These are phyloP conservation scores for Smutsia gigantea DNA, from an alignment of 2,797 vertebrate species.

Conservation along the genomic window DNA sequence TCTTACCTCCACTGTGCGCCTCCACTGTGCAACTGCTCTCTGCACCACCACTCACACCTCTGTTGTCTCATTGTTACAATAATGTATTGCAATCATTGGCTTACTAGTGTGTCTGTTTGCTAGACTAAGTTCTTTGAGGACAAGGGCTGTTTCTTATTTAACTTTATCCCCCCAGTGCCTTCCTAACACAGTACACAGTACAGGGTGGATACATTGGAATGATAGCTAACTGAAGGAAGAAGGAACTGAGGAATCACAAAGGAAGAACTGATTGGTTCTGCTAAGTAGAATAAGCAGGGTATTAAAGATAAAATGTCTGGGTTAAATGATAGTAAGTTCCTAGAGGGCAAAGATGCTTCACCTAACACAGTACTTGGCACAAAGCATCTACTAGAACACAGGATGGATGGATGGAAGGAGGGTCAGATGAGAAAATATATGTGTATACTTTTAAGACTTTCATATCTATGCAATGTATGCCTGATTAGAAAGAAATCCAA, in stretches of 20 bases:
- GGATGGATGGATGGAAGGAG: background rate
- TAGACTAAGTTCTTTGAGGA: background rate
- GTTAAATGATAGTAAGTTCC: background rate
- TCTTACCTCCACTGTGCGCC: background rate
- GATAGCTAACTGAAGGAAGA: background rate
- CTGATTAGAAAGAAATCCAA: background rate
- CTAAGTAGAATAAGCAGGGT: background rate
- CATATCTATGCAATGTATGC: background rate
- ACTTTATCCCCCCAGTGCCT: background rate
- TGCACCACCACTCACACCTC: background rate
- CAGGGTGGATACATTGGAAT: background rate
- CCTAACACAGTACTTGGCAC: background rate
- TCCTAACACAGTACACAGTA: background rate
- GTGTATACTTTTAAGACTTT: background rate
- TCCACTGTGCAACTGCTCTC: background rate
- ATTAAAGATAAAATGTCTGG: slow-evolving; percentile 25
- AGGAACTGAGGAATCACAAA: background rate
- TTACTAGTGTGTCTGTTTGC: background rate
- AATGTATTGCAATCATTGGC: background rate
- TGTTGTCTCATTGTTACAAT: background rate
- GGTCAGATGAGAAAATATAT: background rate
- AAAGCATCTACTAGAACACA: background rate
- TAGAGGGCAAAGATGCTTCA: background rate
- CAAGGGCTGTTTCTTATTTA: background rate
- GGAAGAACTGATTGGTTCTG: background rate